Base-by-base conservation (phyloP, 2,797 vertebrate genomes). In the Lates japonicus region DNA sequence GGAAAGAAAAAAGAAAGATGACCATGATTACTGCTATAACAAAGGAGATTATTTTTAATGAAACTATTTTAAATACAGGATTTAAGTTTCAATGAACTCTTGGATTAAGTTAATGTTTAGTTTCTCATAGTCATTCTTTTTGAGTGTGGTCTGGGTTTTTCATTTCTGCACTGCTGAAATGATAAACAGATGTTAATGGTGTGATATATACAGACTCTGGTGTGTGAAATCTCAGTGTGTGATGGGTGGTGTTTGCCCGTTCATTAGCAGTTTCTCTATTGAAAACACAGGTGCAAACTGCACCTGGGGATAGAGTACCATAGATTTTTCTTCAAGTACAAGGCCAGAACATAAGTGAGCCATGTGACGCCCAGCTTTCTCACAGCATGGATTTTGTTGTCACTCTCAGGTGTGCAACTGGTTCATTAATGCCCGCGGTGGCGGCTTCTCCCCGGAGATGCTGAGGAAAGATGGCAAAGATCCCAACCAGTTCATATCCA, bases 381-480 rank as follows among this genome's bases (percentile, higher is more conserved):
- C 54, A 80, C 64, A 35, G 35, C 70, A 19, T 29, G 41, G 0
- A 0, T 37, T 41, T n/a, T 41, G 0, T 61, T 94, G 91, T 29
- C 16, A n/a, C 74, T 3, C 83, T 90, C 93, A 99, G 98, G 98
- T 99, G 92, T 99, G 98, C 94, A 99, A 99, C 95, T 99, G 98
- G 98, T 99, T 99, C 93, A 99, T 99, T 87, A 99, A 99, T 57
- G 98, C n/a, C n/a, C 98, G 1, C 96, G 98, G 63, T 96, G 98
- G 78, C 96, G 98, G 84, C 97, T 99, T 7, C 96, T 99, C n/a
- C 72, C 98, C 98, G 0, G 98, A 99, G 94, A 98, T 99, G 98
- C 92, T 99, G 87, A 94, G 98, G 90, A 99, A 98, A 93, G 98
- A 99, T 54, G 98, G 98, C 87, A 98, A 99, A 93, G 98, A 99